Evolutionary conservation across 2,113 vertebrate genomes (phyloP).

Genomic region (Athene cunicularia): DNA sequence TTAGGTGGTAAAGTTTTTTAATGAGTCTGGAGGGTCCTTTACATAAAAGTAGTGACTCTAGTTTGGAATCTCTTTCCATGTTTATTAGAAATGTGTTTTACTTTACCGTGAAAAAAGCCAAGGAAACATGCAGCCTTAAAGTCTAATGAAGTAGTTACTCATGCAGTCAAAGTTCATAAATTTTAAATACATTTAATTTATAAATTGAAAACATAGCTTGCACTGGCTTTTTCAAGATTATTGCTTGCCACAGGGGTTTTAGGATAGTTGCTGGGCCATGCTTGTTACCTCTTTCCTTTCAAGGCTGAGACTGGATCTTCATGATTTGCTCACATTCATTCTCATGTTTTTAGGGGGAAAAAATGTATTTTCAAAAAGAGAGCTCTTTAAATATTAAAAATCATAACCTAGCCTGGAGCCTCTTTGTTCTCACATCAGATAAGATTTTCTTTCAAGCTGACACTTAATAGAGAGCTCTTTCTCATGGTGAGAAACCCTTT

Average conservation of each 20-base stretch:
- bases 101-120: slow-evolving; percentile 13
- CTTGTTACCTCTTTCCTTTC: slow-evolving; percentile 8
- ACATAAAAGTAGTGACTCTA: slow-evolving; percentile 66
- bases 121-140: slow-evolving; percentile 36
- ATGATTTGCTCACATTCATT: not conserved
- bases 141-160: slow-evolving; percentile 42
- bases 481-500: not conserved
- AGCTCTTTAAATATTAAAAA: not conserved
- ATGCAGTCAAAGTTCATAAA: slow-evolving; percentile 64
- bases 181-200: slow-evolving; percentile 59
- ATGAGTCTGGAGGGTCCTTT: slow-evolving; percentile 63
- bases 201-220: slow-evolving; percentile 35
- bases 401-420: not conserved
- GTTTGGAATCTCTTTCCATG: slow-evolving; percentile 50
- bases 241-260: slow-evolving; percentile 42
- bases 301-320: not conserved
- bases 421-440: slow-evolving; percentile 15
- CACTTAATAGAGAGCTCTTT: not conserved
- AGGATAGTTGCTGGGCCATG: not conserved
- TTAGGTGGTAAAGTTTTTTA: slow-evolving; percentile 70
- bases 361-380: not conserved
- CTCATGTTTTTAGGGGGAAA: not conserved
- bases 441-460: not conserved
- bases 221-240: slow-evolving; percentile 48
- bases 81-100: slow-evolving; percentile 68